Percentiles rank a stretch among this genome's conserved stretches.
These are phyloP conservation scores for Andrena camellia DNA, from an alignment of 2,888 invertebrate genomes.

Conservation along the genomic window DNA sequence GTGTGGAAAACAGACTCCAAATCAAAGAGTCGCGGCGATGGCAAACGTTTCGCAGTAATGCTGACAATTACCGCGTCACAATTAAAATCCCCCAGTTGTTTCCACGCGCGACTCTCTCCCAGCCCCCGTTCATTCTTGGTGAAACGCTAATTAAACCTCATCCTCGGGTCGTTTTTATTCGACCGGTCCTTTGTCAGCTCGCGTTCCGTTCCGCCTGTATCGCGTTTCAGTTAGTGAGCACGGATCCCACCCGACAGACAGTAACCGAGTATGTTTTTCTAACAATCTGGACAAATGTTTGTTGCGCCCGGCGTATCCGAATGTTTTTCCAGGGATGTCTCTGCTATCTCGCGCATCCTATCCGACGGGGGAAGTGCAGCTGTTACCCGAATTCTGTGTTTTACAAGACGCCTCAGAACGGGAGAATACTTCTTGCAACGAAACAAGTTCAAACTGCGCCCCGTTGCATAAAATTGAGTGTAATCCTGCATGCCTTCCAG, in stretches of 20 bases:
- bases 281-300: slow-evolving; percentile 26
- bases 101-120: not conserved
- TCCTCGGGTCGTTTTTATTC: slow-evolving; percentile 30
- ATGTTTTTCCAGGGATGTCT: not conserved
- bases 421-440: too few species aligned
- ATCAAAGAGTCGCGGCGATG: slow-evolving; percentile 27
- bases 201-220: slow-evolving; percentile 20
- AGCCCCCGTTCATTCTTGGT: slow-evolving; percentile 21
- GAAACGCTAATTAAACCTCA: slow-evolving; percentile 45
- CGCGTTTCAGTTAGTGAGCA: slow-evolving; percentile 37
- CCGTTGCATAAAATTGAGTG: too few species aligned
- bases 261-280: slow-evolving; percentile 32
- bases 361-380: not conserved
- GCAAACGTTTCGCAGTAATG: slow-evolving; percentile 42
- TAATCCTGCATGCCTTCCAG: too few species aligned
- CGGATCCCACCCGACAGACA: not conserved
- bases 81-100: slow-evolving; percentile 38
- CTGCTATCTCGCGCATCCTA: not conserved
- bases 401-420: too few species aligned
- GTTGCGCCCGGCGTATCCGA: not conserved
- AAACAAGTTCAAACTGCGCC: too few species aligned
- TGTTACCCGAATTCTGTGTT: too few species aligned
- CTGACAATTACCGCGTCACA: slow-evolving; percentile 37
- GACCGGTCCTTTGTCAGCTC: slow-evolving; percentile 30
- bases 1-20: not conserved